Evolutionary conservation across 2,797 vertebrate genomes (phyloP).

Genomic region (Geotrypetes seraphini): DNA sequence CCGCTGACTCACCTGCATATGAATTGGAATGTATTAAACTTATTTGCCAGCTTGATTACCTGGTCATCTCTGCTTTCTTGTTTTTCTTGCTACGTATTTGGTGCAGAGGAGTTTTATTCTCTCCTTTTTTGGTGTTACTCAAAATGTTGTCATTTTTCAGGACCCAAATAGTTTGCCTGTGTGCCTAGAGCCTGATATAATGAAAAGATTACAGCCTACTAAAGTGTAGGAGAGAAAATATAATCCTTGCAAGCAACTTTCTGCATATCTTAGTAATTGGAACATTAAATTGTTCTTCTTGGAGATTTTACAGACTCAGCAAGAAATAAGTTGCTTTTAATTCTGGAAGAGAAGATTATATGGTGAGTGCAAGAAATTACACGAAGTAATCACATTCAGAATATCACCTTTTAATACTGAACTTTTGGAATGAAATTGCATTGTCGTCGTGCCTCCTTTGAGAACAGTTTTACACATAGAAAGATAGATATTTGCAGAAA

Average conservation of each 20-base stretch:
- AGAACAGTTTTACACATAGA: conserved; percentile 16
- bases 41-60: no score
- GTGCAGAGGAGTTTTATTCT: no score
- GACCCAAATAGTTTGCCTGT: no score
- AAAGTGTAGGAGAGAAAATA: conserved; percentile 11
- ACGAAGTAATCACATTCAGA: conserved; percentile 21
- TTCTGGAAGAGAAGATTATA: conserved; percentile 20
- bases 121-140: no score
- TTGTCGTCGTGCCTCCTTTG: not conserved
- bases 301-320: conserved; percentile 26
- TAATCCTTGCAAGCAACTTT: conserved; percentile 11
- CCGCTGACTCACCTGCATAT: no score
- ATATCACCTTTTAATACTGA: conserved; percentile 5
- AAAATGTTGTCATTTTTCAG: no score
- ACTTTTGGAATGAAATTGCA: not conserved
- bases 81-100: no score
- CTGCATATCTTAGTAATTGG: conserved; percentile 15
- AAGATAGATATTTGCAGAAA: no score
- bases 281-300: conserved; percentile 24
- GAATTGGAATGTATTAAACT: no score
- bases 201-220: no score
- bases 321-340: conserved; percentile 18
- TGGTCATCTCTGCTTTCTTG: no score
- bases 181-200: no score
- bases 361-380: conserved; percentile 17